These are phyloP conservation scores for Yponomeuta malinellus DNA, from an alignment of 2,888 invertebrate species.

Conservation along the genomic window DNA sequence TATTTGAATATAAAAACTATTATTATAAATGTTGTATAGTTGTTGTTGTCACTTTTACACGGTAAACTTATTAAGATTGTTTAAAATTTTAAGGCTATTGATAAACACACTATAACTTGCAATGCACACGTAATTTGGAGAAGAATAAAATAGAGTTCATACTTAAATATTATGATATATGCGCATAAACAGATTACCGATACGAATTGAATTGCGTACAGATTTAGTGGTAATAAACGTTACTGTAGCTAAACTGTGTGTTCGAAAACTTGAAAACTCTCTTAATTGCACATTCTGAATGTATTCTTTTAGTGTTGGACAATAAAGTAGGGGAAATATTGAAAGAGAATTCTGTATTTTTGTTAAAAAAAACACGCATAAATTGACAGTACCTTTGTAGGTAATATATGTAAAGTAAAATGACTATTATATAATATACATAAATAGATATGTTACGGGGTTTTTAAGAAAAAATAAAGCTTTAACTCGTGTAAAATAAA, in stretches of 20 bases:
- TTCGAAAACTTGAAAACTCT: background rate
- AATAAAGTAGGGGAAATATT: conserved; percentile 60
- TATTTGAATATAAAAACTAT: conserved; percentile 47
- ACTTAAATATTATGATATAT: background rate
- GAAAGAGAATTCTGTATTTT: conserved; percentile 21
- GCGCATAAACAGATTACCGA: too few species aligned
- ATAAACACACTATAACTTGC: conserved; percentile 6
- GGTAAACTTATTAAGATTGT: conserved; percentile 27
- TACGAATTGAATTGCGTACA: too few species aligned
- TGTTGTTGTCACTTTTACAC: conserved; percentile 43
- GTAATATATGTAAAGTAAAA: conserved; percentile 1
- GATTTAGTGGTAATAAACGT: too few species aligned
- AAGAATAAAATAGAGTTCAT: background rate
- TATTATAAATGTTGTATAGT: conserved; percentile 50
- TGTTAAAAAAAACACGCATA: conserved; percentile 2
- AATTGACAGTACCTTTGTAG: background rate
- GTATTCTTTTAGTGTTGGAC: conserved; percentile 41
- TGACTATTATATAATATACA: conserved; percentile 15
- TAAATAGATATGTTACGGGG: conserved; percentile 39
- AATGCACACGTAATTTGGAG: background rate
- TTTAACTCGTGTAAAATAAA: conserved; percentile 67
- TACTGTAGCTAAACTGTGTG: too few species aligned
- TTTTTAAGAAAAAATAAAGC: conserved; percentile 65
- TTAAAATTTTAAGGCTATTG: conserved; percentile 16
- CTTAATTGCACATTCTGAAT: background rate